These are phyloP conservation scores for Cheilosia soror DNA, from an alignment of 2,888 invertebrate species.

Conservation along the genomic window DNA sequence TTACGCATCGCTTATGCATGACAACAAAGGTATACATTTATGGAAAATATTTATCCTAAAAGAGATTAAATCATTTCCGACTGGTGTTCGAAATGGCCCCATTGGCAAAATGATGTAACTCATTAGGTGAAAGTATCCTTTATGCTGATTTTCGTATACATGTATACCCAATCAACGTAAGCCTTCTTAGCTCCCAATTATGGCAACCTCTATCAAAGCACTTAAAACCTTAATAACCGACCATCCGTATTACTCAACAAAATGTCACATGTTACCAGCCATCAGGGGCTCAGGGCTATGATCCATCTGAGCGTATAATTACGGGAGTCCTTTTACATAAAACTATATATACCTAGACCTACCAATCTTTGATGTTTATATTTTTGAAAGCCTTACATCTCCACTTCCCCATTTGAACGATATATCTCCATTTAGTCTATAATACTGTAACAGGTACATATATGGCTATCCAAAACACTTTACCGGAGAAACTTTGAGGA, in stretches of 20 bases:
- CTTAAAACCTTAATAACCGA: neutral
- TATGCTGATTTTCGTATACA: too few relatives aligned
- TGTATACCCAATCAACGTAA: too few relatives aligned
- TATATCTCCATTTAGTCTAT: conserved; percentile 46
- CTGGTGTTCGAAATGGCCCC: too few relatives aligned
- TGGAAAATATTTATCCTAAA: too few relatives aligned
- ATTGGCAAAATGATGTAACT: too few relatives aligned
- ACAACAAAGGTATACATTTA: too few relatives aligned
- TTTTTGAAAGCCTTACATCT: conserved; percentile 36
- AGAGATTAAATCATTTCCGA: too few relatives aligned
- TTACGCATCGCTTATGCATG: too few relatives aligned
- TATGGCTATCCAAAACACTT: conserved; percentile 51
- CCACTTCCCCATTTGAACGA: conserved; percentile 5
- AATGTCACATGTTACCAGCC: neutral
- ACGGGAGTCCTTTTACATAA: neutral
- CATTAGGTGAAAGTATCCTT: too few relatives aligned
- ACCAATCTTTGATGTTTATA: conserved; percentile 58
- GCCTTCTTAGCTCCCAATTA: too few relatives aligned
- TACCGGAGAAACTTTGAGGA: conserved; percentile 41
- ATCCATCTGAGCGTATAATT: conserved; percentile 54
- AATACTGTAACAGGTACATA: conserved; percentile 26
- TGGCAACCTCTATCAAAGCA: too few relatives aligned
- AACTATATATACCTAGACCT: too few relatives aligned
- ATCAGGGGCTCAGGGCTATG: neutral
- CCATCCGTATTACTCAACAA: neutral